phyloP scores from a whole-genome alignment of 2,113 vertebrate species.

The Lepus americanus region DNA sequence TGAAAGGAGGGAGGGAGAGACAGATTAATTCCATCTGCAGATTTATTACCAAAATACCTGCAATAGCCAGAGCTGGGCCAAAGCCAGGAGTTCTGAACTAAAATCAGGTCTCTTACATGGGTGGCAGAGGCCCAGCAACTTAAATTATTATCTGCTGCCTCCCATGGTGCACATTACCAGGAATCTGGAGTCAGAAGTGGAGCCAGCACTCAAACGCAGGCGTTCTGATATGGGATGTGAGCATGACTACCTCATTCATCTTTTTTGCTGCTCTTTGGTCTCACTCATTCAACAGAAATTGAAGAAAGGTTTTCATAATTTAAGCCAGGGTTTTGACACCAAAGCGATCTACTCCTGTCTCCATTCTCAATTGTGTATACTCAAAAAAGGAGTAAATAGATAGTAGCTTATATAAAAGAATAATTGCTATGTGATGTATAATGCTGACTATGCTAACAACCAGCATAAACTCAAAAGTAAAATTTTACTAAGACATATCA shows the following conservation, averaged over 20 bases:
- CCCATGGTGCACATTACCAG: too few species aligned
- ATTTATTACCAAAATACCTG: too few species aligned
- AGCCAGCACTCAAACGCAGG: too few species aligned
- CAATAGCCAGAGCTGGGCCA: too few species aligned
- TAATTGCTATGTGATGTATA: not conserved
- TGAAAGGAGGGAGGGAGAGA: too few species aligned
- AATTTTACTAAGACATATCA: not conserved
- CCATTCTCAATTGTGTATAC: not conserved
- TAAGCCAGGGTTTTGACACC: not conserved
- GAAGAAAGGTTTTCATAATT: not conserved
- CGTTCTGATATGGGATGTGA: too few species aligned
- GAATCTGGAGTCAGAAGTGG: too few species aligned
- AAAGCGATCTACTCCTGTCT: not conserved
- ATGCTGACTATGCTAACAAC: not conserved
- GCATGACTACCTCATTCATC: not conserved
- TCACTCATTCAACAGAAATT: not conserved
- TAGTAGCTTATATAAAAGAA: not conserved
- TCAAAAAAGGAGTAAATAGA: not conserved
- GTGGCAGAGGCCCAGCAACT: too few species aligned
- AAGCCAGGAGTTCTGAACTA: too few species aligned
- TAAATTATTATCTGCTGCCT: too few species aligned
- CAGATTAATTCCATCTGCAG: too few species aligned
- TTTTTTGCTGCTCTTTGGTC: not conserved
- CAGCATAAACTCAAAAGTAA: constrained; percentile 16
- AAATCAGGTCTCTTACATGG: too few species aligned